These are phyloP conservation scores for Drosophila yooni DNA, from an alignment of 2,888 invertebrate genomes.

Conservation along the genomic window DNA sequence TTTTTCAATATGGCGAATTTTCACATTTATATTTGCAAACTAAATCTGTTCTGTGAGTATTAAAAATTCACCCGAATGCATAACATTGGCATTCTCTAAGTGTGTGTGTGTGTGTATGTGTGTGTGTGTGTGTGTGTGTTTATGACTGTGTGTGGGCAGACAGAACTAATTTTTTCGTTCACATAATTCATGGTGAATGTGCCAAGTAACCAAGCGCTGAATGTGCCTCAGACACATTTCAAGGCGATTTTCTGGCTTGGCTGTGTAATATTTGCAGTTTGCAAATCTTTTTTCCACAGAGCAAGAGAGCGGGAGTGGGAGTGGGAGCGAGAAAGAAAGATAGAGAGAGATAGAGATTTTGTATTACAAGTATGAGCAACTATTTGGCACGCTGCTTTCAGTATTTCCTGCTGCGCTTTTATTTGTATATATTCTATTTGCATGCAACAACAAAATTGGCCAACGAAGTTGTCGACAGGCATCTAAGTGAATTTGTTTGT, in stretches of 20 bases:
- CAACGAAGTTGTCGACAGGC: constrained; percentile 65
- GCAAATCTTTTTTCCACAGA: constrained; percentile 34
- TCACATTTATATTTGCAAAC: constrained; percentile 5
- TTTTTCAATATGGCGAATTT: not conserved
- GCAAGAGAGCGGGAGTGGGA: not conserved
- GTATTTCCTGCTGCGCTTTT: constrained; percentile 48
- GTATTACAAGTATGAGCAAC: constrained; percentile 29
- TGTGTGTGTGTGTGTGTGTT: constrained; percentile 19
- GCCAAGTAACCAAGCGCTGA: constrained; percentile 25
- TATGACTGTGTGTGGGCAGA: constrained; percentile 45
- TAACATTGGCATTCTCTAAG: constrained; percentile 18
- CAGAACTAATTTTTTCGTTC: constrained; percentile 50
- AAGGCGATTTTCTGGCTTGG: constrained; percentile 68
- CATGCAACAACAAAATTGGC: constrained; percentile 64
- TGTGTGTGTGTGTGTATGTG: constrained; percentile 18
- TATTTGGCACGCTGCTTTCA: constrained; percentile 67
- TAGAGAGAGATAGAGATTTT: constrained; percentile 9
- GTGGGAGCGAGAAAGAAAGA: no score
- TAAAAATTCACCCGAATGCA: constrained; percentile 39
- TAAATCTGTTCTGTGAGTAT: constrained; percentile 15
- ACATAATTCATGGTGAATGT: constrained; percentile 63
- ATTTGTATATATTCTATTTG: constrained; percentile 48
- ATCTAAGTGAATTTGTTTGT: constrained; percentile 73
- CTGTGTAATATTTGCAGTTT: constrained; percentile 57
- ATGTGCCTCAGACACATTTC: constrained; percentile 74